Evolutionary conservation across 2,888 invertebrate genomes (phyloP).

Genomic region (Mayetiola destructor): DNA sequence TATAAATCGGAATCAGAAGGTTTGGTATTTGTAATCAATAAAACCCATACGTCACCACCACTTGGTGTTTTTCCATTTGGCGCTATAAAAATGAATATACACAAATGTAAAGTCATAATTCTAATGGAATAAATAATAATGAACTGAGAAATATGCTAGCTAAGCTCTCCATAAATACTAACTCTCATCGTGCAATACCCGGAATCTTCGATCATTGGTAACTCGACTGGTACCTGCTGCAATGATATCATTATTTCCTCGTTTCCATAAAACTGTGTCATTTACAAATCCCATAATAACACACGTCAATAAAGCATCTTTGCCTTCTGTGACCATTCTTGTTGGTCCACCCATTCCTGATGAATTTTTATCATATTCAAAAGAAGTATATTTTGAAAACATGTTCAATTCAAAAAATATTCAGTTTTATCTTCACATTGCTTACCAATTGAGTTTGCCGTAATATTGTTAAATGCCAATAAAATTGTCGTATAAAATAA

Average conservation of each 20-base stretch:
- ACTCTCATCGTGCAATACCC: conserved; percentile 65
- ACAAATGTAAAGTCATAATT: not conserved
- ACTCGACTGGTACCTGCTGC: conserved; percentile 64
- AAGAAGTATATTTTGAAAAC: no score
- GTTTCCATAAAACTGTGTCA: conserved; percentile 63
- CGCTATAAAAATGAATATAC: conserved; percentile 3
- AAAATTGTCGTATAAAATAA: not conserved
- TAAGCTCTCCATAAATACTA: conserved; percentile 27
- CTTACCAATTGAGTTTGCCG: conserved; percentile 22
- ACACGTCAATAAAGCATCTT: conserved; percentile 67
- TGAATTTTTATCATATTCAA: not conserved
- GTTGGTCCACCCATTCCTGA: conserved; percentile 33
- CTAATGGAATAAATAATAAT: not conserved
- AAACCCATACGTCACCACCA: conserved; percentile 74
- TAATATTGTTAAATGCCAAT: conserved; percentile 22
- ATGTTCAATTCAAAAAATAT: no score
- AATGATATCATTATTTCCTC: conserved; percentile 51
- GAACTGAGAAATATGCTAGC: not conserved
- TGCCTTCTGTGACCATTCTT: conserved; percentile 48
- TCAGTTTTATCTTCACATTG: no score
- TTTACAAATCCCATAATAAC: conserved; percentile 49
- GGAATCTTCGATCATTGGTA: conserved; percentile 56
- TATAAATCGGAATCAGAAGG: conserved; percentile 63
- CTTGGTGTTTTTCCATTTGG: conserved; percentile 32
- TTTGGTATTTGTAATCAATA: conserved; percentile 56